These are phyloP conservation scores for Tetramorium simillimum DNA, from an alignment of 1,140 invertebrate genomes.

Conservation along the genomic window DNA sequence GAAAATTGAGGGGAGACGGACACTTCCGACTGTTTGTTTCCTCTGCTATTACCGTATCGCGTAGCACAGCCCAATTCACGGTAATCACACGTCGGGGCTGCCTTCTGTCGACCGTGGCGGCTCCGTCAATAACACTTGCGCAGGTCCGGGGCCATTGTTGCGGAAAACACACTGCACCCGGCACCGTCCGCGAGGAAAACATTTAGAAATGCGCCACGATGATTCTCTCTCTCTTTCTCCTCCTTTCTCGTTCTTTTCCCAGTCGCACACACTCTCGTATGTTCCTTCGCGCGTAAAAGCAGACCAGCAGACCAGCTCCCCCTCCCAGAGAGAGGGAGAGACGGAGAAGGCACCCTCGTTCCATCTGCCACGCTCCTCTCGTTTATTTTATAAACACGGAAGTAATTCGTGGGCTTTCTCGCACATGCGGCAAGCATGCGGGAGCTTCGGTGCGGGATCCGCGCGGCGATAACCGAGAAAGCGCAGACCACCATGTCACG, in stretches of 20 bases:
- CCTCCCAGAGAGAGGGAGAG: not conserved
- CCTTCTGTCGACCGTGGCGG: conserved; percentile 48
- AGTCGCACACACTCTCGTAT: not conserved
- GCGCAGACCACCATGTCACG: conserved; percentile 31
- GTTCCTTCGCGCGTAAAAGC: conserved; percentile 25
- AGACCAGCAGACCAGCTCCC: not conserved
- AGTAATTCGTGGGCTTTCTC: conserved; percentile 64
- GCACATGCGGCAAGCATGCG: conserved; percentile 14
- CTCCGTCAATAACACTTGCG: conserved; percentile 52
- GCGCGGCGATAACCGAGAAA: conserved; percentile 38
- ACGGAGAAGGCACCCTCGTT: not conserved
- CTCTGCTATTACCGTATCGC: conserved; percentile 42
- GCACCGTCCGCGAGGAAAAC: conserved; percentile 54
- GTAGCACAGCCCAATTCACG: conserved; percentile 47
- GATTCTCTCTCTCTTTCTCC: conserved; percentile 14
- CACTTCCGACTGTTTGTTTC: conserved; percentile 44
- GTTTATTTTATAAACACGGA: conserved; percentile 74
- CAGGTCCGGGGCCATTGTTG: conserved; percentile 49
- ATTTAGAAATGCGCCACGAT: conserved; percentile 48
- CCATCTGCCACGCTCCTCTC: conserved; percentile 10
- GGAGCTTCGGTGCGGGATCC: conserved; percentile 26
- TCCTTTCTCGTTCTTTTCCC: not conserved
- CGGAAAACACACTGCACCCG: conserved; percentile 52
- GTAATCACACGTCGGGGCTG: conserved; percentile 52
- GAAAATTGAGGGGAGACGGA: conserved; percentile 26